Evolutionary conservation across 30 jellyfish, hydroid and myxozoan genomes (phyloP).

Genomic region (Cassiopea xamachana): DNA sequence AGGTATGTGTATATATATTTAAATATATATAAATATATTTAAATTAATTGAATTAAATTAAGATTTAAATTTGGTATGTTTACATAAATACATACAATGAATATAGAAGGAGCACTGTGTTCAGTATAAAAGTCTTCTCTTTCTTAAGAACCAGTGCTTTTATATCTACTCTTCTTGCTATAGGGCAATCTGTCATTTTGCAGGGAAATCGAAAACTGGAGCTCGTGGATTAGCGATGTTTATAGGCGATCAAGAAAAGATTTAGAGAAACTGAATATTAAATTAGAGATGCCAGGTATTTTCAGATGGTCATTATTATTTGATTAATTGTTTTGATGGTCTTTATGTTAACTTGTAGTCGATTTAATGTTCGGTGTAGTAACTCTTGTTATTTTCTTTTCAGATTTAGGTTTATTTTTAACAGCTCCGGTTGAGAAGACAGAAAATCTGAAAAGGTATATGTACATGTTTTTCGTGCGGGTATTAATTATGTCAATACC

Average conservation of each 20-base stretch:
- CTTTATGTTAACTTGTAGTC: not conserved
- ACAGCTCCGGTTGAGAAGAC: slow-evolving; percentile 72
- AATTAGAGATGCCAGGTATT: slow-evolving; percentile 50
- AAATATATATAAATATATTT: too few relatives aligned
- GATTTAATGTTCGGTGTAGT: not conserved
- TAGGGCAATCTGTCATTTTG: not conserved
- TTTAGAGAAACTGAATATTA: slow-evolving; percentile 54
- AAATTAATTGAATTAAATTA: too few relatives aligned
- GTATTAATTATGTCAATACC: too few relatives aligned
- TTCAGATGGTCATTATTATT: not conserved
- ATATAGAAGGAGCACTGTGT: too few relatives aligned
- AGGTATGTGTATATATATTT: too few relatives aligned
- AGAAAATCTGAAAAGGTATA: slow-evolving; percentile 52
- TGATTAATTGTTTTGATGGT: not conserved
- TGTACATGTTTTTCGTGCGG: not conserved
- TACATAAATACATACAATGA: too few relatives aligned
- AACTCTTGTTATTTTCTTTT: not conserved
- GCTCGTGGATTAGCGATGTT: slow-evolving; percentile 72
- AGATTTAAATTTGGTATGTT: too few relatives aligned
- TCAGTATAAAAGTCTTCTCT: too few relatives aligned
- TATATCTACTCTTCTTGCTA: too few relatives aligned
- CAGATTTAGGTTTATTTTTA: slow-evolving; percentile 76
- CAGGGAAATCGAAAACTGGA: slow-evolving; percentile 71
- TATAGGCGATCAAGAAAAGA: slow-evolving; percentile 63
- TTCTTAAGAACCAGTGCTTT: too few relatives aligned